These are phyloP conservation scores for Sinocyclocheilus rhinocerous DNA, from an alignment of 2,113 vertebrate species.

Conservation along the genomic window DNA sequence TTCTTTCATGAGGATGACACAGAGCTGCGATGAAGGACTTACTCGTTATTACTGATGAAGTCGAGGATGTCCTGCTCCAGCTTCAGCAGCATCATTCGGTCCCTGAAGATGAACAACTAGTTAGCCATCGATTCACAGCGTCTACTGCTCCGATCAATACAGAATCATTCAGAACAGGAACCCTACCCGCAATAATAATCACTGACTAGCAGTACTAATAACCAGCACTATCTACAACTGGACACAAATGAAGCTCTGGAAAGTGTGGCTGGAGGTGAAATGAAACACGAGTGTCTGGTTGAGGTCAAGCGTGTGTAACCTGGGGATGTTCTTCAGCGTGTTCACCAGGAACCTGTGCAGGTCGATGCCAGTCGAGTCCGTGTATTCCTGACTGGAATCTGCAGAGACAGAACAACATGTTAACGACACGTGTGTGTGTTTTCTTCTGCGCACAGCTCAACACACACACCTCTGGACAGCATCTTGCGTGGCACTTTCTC, in stretches of 20 bases:
- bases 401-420: slow-evolving; percentile 12
- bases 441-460: background rate
- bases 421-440: background rate
- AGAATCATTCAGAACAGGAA: background rate
- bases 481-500: slow-evolving; percentile 87
- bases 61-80: slow-evolving; percentile 98
- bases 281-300: background rate
- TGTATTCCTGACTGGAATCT: slow-evolving; percentile 99
- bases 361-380: slow-evolving; percentile 97
- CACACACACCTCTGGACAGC: slow-evolving; percentile 91
- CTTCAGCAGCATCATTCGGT: slow-evolving; percentile 98
- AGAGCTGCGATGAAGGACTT: slow-evolving; percentile 68
- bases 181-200: background rate
- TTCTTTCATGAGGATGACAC: slow-evolving; percentile 56
- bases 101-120: slow-evolving; percentile 71
- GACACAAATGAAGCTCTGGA: background rate
- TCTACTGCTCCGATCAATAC: background rate
- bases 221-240: background rate
- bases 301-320: slow-evolving; percentile 67
- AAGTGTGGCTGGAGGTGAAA: background rate
- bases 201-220: background rate
- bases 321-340: slow-evolving; percentile 95
- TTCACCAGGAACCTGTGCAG: slow-evolving; percentile 98
- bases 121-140: background rate
- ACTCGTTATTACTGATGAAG: slow-evolving; percentile 99